Base-by-base conservation (phyloP, 2,113 vertebrate species). In the Carassius auratus region DNA sequence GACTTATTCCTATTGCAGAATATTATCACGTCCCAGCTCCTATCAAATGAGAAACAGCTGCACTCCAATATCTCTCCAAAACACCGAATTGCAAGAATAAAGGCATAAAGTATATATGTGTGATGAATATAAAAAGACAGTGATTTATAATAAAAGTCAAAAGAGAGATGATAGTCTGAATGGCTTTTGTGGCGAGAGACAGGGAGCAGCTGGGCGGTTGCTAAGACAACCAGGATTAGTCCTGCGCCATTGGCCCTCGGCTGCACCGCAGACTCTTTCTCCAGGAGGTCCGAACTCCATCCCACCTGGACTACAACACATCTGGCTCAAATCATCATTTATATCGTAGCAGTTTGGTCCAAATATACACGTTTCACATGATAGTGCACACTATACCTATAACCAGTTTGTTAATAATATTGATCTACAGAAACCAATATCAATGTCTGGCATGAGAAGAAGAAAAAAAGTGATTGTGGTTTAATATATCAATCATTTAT, bases 221-320 rank as follows among this genome's bases (percentile, higher is more conserved):
- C 85, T 82, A 33, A 86, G 89, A 88, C 36, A 69, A 90, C 33
- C 1, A n/a, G 57, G 66, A 89, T 88, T 87, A 90, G 90, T 85
- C 71, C 36, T 76, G 73, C 73, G 82, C 84, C 82, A 85, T 42
- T 87, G 62, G 76, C 57, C 76, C 82, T 87, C 2, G 19, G 68
- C 84, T 62, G 9, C 8, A 15, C 78, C 85, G 57, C 30, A 5
- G 9, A 50, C 68, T 73, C 36, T 62, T 38, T 80, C 59, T 42
- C 76, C 50, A 36, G 33, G 38, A 50, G 55, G 50, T 64, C 62
- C 26, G 26, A 69, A 68, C 75, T 4, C 36, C 50, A 50, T 71
- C 52, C 45, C 30, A 64, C 45, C n/a, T 84, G 42, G 45, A 48
- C 2, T 6, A 13, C 19, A 55, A 59, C 8, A 77, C 50, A 77